A percentile compares a stretch with the other conserved stretches of the same genome.
These are phyloP conservation scores for Philotrypesis tridentata DNA, from an alignment of 1,140 invertebrate genomes.

Conservation along the genomic window DNA sequence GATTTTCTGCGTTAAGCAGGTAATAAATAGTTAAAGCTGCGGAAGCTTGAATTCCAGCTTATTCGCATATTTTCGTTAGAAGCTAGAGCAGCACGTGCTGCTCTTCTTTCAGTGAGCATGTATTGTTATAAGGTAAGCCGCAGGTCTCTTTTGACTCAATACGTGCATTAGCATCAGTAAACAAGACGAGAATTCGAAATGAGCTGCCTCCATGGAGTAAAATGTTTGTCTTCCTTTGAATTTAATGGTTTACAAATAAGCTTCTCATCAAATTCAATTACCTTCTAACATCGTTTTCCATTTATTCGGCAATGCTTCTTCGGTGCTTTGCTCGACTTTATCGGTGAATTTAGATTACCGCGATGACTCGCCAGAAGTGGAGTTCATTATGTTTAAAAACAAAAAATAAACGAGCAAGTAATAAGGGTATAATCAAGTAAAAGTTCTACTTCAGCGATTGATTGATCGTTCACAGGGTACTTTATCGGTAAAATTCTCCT, in stretches of 20 bases:
- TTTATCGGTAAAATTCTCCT: not conserved
- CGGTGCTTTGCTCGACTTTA: not conserved
- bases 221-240: not conserved
- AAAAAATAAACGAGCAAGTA: not conserved
- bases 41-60: not conserved
- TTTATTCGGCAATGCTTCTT: not conserved
- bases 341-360: not conserved
- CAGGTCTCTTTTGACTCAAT: not conserved
- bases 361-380: not conserved
- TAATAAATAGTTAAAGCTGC: too few relatives aligned
- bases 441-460: not conserved
- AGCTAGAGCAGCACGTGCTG: not conserved
- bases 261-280: not conserved
- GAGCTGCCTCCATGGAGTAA: not conserved
- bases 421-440: not conserved
- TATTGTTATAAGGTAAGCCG: too few relatives aligned
- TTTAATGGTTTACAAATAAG: not conserved
- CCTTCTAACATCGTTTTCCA: not conserved
- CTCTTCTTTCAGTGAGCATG: not conserved
- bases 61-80: not conserved
- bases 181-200: not conserved
- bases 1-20: too few relatives aligned
- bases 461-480: not conserved
- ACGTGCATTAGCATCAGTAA: too few relatives aligned
- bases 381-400: not conserved